These are phyloP conservation scores for Drusus annulatus DNA, from an alignment of 1,140 invertebrate genomes.

Conservation along the genomic window DNA sequence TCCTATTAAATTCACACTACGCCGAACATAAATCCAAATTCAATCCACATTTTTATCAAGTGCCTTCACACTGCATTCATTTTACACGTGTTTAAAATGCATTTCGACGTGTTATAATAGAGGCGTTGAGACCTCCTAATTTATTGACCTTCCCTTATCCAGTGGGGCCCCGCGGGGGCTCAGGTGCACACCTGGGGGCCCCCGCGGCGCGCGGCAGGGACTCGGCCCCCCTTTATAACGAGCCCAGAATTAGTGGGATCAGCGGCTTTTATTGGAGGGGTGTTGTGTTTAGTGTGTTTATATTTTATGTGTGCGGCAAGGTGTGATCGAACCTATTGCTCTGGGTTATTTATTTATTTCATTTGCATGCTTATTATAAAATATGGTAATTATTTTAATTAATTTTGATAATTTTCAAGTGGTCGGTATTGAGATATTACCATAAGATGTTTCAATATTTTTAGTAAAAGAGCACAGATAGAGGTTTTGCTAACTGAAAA, in stretches of 20 bases:
- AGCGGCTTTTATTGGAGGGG: neutral
- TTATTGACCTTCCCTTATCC: constrained; percentile 46
- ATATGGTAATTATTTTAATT: neutral
- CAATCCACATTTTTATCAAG: neutral
- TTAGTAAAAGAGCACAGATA: no score
- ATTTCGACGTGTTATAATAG: constrained; percentile 36
- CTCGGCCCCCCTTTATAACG: constrained; percentile 39
- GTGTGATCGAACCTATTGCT: constrained; percentile 11
- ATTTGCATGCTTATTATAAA: constrained; percentile 20
- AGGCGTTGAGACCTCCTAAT: constrained; percentile 50
- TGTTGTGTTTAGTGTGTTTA: neutral
- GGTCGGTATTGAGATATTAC: no score
- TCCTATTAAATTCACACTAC: neutral
- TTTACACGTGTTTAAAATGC: constrained; percentile 15
- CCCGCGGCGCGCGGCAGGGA: constrained; percentile 24
- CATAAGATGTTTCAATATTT: no score
- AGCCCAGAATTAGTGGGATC: constrained; percentile 47
- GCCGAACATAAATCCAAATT: no score
- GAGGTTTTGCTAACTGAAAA: no score
- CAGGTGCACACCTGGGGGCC: constrained; percentile 38
- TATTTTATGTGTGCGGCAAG: neutral
- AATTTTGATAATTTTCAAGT: neutral
- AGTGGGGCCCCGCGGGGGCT: constrained; percentile 23
- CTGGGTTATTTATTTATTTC: constrained; percentile 24
- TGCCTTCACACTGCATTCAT: neutral